These are phyloP conservation scores for Ictalurus punctatus DNA, from an alignment of 2,113 vertebrate species.

Conservation along the genomic window DNA sequence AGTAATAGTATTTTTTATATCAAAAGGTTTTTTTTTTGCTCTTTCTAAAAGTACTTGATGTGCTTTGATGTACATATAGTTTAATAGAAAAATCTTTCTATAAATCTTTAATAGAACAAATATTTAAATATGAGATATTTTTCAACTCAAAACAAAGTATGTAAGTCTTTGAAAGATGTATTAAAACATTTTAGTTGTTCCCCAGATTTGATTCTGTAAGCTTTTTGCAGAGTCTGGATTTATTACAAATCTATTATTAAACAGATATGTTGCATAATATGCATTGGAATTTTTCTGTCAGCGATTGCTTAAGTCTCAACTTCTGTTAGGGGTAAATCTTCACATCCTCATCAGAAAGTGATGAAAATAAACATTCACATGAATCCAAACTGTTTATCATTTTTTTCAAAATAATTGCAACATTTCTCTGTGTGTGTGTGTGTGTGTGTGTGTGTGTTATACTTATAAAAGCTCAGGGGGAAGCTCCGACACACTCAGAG, in stretches of 20 bases:
- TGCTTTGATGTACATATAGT: too few relatives aligned
- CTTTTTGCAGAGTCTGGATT: too few relatives aligned
- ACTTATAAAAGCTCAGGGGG: constrained; percentile 29
- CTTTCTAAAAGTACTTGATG: too few relatives aligned
- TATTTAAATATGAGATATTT: too few relatives aligned
- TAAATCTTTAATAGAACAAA: too few relatives aligned
- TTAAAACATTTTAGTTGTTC: too few relatives aligned
- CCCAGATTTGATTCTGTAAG: too few relatives aligned
- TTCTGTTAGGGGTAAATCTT: not conserved
- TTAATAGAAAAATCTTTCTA: too few relatives aligned
- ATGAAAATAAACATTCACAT: not conserved
- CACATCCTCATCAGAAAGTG: constrained; percentile 5
- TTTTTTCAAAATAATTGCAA: not conserved
- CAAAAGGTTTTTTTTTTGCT: too few relatives aligned
- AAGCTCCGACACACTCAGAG: not conserved
- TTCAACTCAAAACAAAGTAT: too few relatives aligned
- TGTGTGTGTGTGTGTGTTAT: not conserved
- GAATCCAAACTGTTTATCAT: not conserved
- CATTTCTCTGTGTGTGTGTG: not conserved
- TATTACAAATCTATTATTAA: too few relatives aligned
- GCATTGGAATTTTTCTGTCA: not conserved
- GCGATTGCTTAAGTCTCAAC: not conserved
- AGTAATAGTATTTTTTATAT: too few relatives aligned
- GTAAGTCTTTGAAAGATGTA: not conserved
- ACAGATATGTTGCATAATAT: not conserved